phyloP scores from a whole-genome alignment of 2,797 vertebrate genomes.

The Spinus pinus region DNA sequence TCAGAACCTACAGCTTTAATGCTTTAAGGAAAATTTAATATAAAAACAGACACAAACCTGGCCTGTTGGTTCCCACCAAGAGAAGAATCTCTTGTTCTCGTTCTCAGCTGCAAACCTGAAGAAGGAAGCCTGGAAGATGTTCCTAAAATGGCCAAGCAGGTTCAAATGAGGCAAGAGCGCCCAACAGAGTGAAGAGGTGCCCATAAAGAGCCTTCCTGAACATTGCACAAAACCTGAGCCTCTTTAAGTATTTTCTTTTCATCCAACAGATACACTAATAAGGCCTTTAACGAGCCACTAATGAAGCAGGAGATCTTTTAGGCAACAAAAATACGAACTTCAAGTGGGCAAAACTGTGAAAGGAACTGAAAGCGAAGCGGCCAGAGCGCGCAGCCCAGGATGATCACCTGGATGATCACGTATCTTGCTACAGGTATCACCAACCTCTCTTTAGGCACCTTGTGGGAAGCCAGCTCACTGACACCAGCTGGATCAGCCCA shows the following conservation, averaged over 20 bases:
- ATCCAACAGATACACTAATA: neutral
- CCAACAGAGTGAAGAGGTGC: neutral
- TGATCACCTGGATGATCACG: neutral
- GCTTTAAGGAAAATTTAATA: neutral
- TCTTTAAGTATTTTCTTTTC: neutral
- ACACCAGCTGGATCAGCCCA: neutral
- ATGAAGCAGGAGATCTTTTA: neutral
- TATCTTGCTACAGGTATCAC: neutral
- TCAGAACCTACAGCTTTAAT: neutral
- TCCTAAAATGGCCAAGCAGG: neutral
- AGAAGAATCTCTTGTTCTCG: neutral
- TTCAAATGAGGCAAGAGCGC: neutral
- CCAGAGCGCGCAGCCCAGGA: neutral
- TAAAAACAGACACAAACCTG: neutral
- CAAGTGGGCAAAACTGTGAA: neutral
- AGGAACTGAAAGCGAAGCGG: neutral
- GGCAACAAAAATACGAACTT: neutral
- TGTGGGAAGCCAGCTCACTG: neutral
- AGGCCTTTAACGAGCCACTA: neutral
- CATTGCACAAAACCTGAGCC: neutral
- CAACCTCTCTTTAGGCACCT: slow-evolving; percentile 2
- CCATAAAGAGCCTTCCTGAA: neutral
- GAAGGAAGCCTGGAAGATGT: neutral
- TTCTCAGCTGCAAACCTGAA: neutral
- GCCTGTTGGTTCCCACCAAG: neutral